Conservation (phyloP, 2,888 invertebrate genomes). For the Himalopsyche anomala region DNA sequence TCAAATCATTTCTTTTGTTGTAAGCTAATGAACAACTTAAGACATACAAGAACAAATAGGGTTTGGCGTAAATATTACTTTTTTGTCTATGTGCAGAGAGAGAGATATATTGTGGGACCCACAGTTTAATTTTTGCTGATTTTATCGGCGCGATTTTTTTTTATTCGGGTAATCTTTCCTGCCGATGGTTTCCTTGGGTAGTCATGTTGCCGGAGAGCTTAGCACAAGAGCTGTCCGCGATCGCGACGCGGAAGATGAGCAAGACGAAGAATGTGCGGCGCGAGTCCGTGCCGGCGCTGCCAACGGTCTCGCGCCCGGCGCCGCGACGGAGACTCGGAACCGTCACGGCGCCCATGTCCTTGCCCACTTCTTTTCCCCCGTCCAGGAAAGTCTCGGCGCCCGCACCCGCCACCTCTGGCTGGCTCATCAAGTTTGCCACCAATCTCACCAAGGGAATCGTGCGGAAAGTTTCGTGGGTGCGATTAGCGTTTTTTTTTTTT, state of each 20-base stretch:
- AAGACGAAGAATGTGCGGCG: slow-evolving; percentile 5
- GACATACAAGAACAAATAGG: too few species aligned
- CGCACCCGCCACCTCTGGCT: slow-evolving; percentile 68
- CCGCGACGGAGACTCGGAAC: slow-evolving; percentile 17
- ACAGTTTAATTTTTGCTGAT: slow-evolving; percentile 2
- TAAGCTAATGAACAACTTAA: too few species aligned
- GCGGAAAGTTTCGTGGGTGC: slow-evolving; percentile 61
- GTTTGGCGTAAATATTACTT: too few species aligned
- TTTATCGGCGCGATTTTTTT: not conserved
- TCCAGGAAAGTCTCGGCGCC: slow-evolving; percentile 64
- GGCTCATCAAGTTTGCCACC: slow-evolving; percentile 69
- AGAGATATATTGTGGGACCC: not conserved
- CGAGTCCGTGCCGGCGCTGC: not conserved
- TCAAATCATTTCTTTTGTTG: too few species aligned
- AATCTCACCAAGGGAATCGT: slow-evolving; percentile 67
- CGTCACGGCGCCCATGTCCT: slow-evolving; percentile 69
- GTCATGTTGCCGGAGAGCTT: slow-evolving; percentile 61
- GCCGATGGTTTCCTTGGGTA: not conserved
- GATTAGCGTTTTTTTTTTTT: not conserved
- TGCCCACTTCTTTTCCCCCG: not conserved
- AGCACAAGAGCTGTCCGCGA: slow-evolving; percentile 57
- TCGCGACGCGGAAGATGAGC: slow-evolving; percentile 37
- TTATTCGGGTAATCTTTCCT: not conserved
- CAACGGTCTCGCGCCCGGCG: not conserved
- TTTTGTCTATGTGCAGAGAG: too few species aligned